Percentiles rank a stretch among this genome's conserved stretches.
Conservation (phyloP, 2,888 invertebrate genomes). For the Nemurella pictetii region DNA sequence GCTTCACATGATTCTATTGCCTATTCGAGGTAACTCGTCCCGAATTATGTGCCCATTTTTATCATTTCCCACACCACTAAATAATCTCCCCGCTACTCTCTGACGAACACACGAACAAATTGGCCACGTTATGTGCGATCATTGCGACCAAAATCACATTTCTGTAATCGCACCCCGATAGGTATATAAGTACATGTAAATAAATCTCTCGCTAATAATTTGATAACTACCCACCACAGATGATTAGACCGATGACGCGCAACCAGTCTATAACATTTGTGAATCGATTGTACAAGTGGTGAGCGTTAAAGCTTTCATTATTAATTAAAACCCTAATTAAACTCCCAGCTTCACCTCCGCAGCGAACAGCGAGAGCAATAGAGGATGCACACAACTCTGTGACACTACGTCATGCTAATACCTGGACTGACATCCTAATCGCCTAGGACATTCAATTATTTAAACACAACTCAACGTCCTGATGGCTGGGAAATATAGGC, state of each 20-base stretch:
- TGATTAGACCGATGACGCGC: neutral
- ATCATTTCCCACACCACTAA: too few relatives aligned
- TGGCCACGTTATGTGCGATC: too few relatives aligned
- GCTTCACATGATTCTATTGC: too few relatives aligned
- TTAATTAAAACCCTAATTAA: constrained; percentile 55
- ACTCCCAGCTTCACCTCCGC: constrained; percentile 46
- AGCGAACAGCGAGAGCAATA: neutral
- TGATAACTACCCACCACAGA: neutral
- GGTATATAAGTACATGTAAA: neutral
- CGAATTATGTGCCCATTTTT: too few relatives aligned
- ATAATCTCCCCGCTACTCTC: too few relatives aligned
- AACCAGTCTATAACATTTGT: constrained; percentile 8
- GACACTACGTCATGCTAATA: constrained; percentile 11
- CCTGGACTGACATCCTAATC: constrained; percentile 46
- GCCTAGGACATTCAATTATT: constrained; percentile 53
- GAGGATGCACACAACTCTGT: neutral
- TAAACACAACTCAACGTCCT: constrained; percentile 39
- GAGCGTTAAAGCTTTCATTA: constrained; percentile 50
- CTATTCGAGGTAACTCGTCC: too few relatives aligned
- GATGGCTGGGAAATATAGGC: neutral
- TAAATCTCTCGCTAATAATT: neutral
- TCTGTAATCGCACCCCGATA: neutral
- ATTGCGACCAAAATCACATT: neutral
- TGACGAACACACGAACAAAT: too few relatives aligned
- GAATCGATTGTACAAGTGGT: constrained; percentile 26